phyloP scores from a whole-genome alignment of 2,113 vertebrate species.

The Lipophrys pholis region DNA sequence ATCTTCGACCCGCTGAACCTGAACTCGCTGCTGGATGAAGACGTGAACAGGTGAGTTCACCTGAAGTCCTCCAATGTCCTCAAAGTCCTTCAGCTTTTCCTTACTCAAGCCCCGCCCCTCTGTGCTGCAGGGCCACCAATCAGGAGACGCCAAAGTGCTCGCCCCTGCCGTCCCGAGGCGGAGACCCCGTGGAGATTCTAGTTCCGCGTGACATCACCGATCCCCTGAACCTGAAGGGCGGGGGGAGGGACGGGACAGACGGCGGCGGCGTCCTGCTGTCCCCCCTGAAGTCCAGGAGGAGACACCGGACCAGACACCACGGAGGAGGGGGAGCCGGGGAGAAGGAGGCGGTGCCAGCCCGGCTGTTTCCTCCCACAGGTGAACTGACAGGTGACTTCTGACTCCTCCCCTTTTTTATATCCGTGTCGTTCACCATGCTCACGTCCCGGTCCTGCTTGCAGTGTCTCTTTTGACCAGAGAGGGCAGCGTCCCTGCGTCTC shows the following conservation, averaged over 20 bases:
- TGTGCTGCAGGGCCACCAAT: slow-evolving; percentile 80
- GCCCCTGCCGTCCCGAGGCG: slow-evolving; percentile 86
- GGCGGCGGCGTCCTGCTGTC: slow-evolving; percentile 80
- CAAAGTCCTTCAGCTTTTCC: too few relatives aligned
- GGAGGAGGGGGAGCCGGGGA: slow-evolving; percentile 58
- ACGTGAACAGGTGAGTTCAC: slow-evolving; percentile 84
- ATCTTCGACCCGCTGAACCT: slow-evolving; percentile 95
- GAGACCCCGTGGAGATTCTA: slow-evolving; percentile 91
- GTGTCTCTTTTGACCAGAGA: slow-evolving; percentile 46
- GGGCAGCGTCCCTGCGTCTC: slow-evolving; percentile 63
- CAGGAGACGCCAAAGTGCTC: slow-evolving; percentile 91
- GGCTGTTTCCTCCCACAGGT: slow-evolving; percentile 34
- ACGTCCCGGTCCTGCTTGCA: slow-evolving; percentile 6
- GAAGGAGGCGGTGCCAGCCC: background rate
- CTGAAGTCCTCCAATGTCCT: too few relatives aligned
- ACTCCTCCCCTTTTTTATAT: too few relatives aligned
- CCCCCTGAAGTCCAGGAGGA: slow-evolving; percentile 82
- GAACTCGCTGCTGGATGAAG: slow-evolving; percentile 92
- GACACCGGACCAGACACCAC: slow-evolving; percentile 85
- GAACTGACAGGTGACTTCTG: slow-evolving; percentile 42
- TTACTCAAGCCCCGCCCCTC: too few relatives aligned
- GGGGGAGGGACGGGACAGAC: slow-evolving; percentile 63
- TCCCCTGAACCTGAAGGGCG: slow-evolving; percentile 89
- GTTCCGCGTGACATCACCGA: slow-evolving; percentile 93
- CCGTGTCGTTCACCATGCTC: background rate